Evolutionary conservation across 2,888 invertebrate species (phyloP).

Genomic region (Temnothorax rugatulus): DNA sequence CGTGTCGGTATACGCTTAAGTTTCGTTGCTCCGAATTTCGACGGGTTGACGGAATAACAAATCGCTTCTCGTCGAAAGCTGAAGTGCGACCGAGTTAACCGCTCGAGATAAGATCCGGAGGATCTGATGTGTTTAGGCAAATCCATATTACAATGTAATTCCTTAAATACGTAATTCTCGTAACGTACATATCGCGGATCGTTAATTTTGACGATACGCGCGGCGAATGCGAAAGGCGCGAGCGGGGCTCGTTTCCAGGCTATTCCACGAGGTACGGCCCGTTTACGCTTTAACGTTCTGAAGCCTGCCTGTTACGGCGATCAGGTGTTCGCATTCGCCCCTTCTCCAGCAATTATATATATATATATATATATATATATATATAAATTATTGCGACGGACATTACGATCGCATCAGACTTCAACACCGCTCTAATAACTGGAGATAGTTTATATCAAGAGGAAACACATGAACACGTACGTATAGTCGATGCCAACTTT

Average conservation of each 20-base stretch:
- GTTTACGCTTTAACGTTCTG: conserved; percentile 10
- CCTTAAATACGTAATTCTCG: conserved; percentile 33
- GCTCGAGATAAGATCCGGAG: not conserved
- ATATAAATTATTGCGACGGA: conserved; percentile 32
- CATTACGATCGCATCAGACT: conserved; percentile 12
- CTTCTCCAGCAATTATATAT: conserved; percentile 21
- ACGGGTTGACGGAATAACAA: conserved; percentile 11
- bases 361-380: not conserved
- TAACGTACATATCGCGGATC: conserved; percentile 33
- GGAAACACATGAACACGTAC: not conserved
- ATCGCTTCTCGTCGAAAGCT: not conserved
- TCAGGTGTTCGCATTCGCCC: conserved; percentile 35
- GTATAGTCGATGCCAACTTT: conserved; percentile 9
- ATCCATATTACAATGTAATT: conserved; percentile 29
- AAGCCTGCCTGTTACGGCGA: conserved; percentile 37
- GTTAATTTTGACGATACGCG: conserved; percentile 42
- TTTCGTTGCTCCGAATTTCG: conserved; percentile 17
- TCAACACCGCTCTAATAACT: conserved; percentile 1
- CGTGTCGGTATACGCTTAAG: not conserved
- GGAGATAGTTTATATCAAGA: not conserved
- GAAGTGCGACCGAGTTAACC: not conserved
- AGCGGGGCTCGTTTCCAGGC: conserved; percentile 32
- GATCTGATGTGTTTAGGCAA: not conserved
- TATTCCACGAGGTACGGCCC: conserved; percentile 36
- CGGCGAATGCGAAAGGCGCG: conserved; percentile 20